These are phyloP conservation scores for Colostygia pectinataria DNA, from an alignment of 2,888 invertebrate species.

Conservation along the genomic window DNA sequence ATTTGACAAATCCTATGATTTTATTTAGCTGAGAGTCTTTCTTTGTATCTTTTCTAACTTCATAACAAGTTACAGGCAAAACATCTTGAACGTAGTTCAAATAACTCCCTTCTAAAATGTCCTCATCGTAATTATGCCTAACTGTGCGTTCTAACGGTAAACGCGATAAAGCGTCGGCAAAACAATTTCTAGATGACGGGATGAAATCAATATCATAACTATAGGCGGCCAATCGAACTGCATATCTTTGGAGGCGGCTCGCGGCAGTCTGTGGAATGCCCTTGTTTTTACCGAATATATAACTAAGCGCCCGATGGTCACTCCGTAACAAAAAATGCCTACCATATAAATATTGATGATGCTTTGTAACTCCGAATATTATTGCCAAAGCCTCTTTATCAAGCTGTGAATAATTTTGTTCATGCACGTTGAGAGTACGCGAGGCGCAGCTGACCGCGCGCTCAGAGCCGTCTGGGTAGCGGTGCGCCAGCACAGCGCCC, in stretches of 20 bases:
- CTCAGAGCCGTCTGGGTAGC: conserved; percentile 25
- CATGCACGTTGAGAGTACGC: background rate
- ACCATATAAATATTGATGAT: too few species aligned
- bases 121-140: conserved; percentile 2
- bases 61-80: background rate
- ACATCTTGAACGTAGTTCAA: background rate
- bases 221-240: background rate
- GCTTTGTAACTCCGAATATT: too few species aligned
- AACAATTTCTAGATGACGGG: background rate
- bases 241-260: background rate
- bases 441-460: conserved; percentile 20
- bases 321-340: too few species aligned
- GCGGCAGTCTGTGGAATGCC: background rate
- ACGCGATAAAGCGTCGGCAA: background rate
- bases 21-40: conserved; percentile 17
- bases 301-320: background rate
- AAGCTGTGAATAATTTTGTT: conserved; percentile 1
- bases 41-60: background rate
- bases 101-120: conserved; percentile 15
- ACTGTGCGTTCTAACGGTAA: background rate
- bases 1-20: background rate
- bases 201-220: background rate
- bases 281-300: too few species aligned
- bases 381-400: background rate
- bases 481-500: conserved; percentile 34